A percentile compares a stretch with the other conserved stretches of the same genome.
These are phyloP conservation scores for Drosophila vallismaia DNA, from an alignment of 2,888 invertebrate genomes.

Conservation along the genomic window DNA sequence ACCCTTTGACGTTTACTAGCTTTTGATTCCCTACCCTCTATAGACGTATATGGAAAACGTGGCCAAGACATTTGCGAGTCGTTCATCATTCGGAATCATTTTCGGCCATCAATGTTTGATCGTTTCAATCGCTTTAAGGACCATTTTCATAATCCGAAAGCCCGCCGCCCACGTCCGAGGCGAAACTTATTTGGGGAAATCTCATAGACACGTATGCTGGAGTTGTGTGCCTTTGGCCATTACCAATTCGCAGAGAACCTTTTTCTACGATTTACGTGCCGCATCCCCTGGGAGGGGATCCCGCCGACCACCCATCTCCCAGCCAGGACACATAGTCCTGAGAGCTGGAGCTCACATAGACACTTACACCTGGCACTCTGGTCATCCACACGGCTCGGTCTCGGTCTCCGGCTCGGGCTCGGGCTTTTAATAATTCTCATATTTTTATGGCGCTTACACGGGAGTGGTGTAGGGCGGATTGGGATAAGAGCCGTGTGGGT, in stretches of 20 bases:
- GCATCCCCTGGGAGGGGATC: slow-evolving; percentile 58
- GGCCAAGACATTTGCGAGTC: slow-evolving; percentile 20
- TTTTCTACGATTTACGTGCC: slow-evolving; percentile 77
- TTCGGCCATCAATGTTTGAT: slow-evolving; percentile 45
- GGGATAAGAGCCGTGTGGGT: slow-evolving; percentile 8
- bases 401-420: slow-evolving; percentile 18
- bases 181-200: slow-evolving; percentile 42
- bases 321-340: background rate
- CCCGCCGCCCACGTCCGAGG: slow-evolving; percentile 14
- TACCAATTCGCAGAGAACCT: slow-evolving; percentile 60
- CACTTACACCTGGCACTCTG: slow-evolving; percentile 37
- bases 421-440: slow-evolving; percentile 75
- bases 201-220: slow-evolving; percentile 48
- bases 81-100: slow-evolving; percentile 42
- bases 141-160: slow-evolving; percentile 34
- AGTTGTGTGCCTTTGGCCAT: slow-evolving; percentile 42
- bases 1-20: slow-evolving; percentile 4
- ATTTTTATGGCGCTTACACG: slow-evolving; percentile 67
- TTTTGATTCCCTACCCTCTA: background rate
- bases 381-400: slow-evolving; percentile 52
- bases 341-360: slow-evolving; percentile 16
- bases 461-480: slow-evolving; percentile 26
- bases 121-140: slow-evolving; percentile 45
- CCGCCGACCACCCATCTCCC: background rate
- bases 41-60: background rate